Percentiles rank a stretch among this genome's conserved stretches.
phyloP scores from a whole-genome alignment of 92 coral and sea anemone species.

The Epizoanthus stellaris region DNA sequence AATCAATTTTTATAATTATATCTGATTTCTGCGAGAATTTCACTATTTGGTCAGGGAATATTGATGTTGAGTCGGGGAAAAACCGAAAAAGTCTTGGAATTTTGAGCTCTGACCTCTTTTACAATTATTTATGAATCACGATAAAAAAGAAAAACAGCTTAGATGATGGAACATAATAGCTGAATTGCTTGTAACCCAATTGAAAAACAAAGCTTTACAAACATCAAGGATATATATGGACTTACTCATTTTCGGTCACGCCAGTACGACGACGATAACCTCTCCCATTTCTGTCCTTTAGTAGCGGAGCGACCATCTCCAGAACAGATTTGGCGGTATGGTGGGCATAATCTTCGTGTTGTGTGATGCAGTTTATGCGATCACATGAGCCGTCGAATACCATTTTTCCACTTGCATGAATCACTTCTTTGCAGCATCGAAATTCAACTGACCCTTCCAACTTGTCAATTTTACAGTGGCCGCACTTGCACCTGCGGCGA shows the following conservation, averaged over 20 bases:
- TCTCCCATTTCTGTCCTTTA: conserved; percentile 13
- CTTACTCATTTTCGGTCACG: conserved; percentile 9
- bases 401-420: not conserved
- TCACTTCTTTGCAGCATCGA: conserved; percentile 19
- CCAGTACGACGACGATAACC: conserved; percentile 8
- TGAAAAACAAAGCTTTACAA: not conserved
- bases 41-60: too few relatives aligned
- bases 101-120: too few relatives aligned
- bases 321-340: not conserved
- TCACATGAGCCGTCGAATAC: conserved; percentile 4
- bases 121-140: too few relatives aligned
- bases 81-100: too few relatives aligned
- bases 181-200: not conserved
- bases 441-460: conserved; percentile 4
- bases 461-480: not conserved
- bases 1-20: too few relatives aligned
- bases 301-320: not conserved
- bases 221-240: not conserved
- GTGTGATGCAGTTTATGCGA: not conserved
- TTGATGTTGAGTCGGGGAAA: too few relatives aligned
- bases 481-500: conserved; percentile 8
- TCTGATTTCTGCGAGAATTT: too few relatives aligned
- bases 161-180: too few relatives aligned
- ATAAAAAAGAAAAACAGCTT: too few relatives aligned
- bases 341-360: conserved; percentile 18